Evolutionary conservation across 1,140 invertebrate species (phyloP), one percentile per base, ranked within the genome.

Genomic region (Drosophila subpulchrella): DNA sequence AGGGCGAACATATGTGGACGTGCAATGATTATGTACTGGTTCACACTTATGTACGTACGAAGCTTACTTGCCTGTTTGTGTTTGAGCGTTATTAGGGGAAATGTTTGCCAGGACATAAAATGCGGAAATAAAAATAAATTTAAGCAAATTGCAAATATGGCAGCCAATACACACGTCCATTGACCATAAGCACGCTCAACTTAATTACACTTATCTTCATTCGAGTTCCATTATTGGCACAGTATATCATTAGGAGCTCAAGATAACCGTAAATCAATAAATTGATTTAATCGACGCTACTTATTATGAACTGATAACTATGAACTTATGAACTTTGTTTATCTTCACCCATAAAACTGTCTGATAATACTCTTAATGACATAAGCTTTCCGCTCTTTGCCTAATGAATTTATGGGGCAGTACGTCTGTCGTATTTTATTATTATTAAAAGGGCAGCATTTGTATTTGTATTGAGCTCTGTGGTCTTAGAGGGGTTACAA

Each of bases 41-140:
- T 51, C 36, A 44, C 59, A 36, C 54, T 44, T 50, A 44, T 8
- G 4, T 20, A 36, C n/a, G 2, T 41, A 53, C 62, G 41, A 38
- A 39, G 56, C 42, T 47, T 56, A 46, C 44, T 32, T 30, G 44
- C 24, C 51, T 63, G 76, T 54, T 47, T 71, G 68, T 54, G 36
- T 39, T 55, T 59, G 27, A 30, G 47, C 60, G 46, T 65, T 81
- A 82, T 86, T 82, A 65, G 56, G 32, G 47, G 42, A 66, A 82
- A 88, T 85, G 75, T 75, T 75, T 61, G 75, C 59, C 65, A 63
- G 65, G 11, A 63, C 75, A 75, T 82, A 81, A 82, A 75, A 67
- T 54, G 36, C 17, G 39, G 30, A 78, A 88, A 65, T 78, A 88
- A 68, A 82, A 86, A 61, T 82, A 86, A 78, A 85, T 86, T 81